Conservation (phyloP, 2,888 invertebrate genomes). For the Eristalinus aeneus region DNA sequence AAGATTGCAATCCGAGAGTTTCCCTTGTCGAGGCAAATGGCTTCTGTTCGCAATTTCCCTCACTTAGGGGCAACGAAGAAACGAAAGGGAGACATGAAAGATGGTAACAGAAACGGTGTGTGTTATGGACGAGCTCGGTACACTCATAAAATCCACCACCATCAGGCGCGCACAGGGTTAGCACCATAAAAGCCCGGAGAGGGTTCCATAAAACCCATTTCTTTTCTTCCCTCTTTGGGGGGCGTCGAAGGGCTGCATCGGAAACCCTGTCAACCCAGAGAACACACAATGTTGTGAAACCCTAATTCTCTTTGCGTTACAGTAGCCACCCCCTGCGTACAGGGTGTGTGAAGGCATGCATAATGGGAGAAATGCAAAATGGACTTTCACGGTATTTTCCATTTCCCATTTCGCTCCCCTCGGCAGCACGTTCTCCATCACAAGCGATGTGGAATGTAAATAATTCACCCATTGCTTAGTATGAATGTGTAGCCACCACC, state of each 20-base stretch:
- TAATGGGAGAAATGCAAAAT: slow-evolving; percentile 55
- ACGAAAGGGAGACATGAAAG: not conserved
- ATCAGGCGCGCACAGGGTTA: slow-evolving; percentile 67
- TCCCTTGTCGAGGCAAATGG: slow-evolving; percentile 40
- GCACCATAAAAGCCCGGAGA: slow-evolving; percentile 55
- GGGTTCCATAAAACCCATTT: slow-evolving; percentile 44
- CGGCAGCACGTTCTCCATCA: not conserved
- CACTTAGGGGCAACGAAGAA: slow-evolving; percentile 13
- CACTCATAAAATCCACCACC: slow-evolving; percentile 64
- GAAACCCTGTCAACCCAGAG: not conserved
- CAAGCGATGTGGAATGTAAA: slow-evolving; percentile 40
- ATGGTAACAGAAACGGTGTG: slow-evolving; percentile 3
- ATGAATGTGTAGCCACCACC: slow-evolving; percentile 1
- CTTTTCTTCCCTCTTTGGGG: slow-evolving; percentile 30
- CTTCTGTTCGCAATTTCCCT: slow-evolving; percentile 51
- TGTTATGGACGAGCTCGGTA: slow-evolving; percentile 57
- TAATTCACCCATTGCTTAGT: slow-evolving; percentile 62
- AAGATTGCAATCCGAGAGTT: slow-evolving; percentile 57
- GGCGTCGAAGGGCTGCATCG: slow-evolving; percentile 35
- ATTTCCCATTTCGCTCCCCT: slow-evolving; percentile 29
- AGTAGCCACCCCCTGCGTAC: slow-evolving; percentile 4
- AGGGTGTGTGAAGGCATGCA: not conserved
- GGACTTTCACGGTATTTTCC: slow-evolving; percentile 37
- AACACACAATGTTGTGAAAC: slow-evolving; percentile 48
- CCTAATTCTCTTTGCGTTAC: slow-evolving; percentile 34